A percentile compares a stretch with the other conserved stretches of the same genome.
phyloP scores from a whole-genome alignment of 2,113 vertebrate genomes.

The Candoia aspera region DNA sequence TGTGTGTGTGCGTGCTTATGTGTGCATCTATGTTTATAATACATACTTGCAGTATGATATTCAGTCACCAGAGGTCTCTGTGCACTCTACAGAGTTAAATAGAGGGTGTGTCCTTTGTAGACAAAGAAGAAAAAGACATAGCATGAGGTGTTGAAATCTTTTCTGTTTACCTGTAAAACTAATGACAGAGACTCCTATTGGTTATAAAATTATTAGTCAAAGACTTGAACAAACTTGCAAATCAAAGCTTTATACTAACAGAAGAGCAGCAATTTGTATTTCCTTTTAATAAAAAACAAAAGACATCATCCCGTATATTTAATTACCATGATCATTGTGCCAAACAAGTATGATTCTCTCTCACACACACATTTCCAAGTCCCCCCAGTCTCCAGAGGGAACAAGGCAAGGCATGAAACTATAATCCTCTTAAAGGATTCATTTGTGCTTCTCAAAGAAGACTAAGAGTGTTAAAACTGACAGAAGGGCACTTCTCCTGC shows the following conservation, averaged over 20 bases:
- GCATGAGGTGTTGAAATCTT: constrained; percentile 13
- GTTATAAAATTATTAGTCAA: neutral
- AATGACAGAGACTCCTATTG: neutral
- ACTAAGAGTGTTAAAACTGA: neutral
- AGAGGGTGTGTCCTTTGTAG: neutral
- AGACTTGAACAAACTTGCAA: neutral
- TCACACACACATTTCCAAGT: neutral
- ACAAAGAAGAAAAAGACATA: constrained; percentile 19
- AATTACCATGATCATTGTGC: fast-evolving
- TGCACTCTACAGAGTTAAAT: constrained; percentile 15
- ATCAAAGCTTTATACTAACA: neutral
- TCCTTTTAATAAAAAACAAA: neutral
- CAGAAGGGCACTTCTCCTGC: neutral
- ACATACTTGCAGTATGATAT: neutral
- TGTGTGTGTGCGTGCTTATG: neutral
- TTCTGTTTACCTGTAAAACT: neutral
- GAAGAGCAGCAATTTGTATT: neutral
- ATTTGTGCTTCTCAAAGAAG: constrained; percentile 19
- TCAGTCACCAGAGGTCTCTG: constrained; percentile 21
- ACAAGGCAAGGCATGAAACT: constrained; percentile 5
- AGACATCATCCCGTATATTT: neutral
- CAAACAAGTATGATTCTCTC: neutral
- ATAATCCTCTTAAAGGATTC: constrained; percentile 29
- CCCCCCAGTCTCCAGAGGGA: neutral
- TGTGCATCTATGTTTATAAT: neutral